Evolutionary conservation across 2,797 vertebrate genomes (phyloP).

Genomic region (Sebastes vulpes): DNA sequence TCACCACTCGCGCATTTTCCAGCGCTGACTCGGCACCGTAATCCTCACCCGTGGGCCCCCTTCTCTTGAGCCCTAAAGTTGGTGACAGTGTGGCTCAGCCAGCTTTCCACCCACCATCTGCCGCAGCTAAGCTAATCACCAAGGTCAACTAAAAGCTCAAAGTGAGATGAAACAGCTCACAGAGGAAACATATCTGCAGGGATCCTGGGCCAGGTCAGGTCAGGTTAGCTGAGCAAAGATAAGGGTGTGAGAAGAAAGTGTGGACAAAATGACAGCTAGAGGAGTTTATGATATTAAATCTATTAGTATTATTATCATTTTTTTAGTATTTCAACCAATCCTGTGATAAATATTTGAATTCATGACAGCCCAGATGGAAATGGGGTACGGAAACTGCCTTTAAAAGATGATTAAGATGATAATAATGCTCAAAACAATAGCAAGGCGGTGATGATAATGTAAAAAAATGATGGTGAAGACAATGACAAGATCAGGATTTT

Average conservation of each 20-base stretch:
- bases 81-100: slow-evolving; percentile 61
- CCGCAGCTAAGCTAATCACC: slow-evolving; percentile 69
- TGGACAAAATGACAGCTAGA: slow-evolving; percentile 2
- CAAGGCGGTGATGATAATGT: background rate
- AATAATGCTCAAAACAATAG: background rate
- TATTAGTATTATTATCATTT: background rate
- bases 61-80: slow-evolving; percentile 57
- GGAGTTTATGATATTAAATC: background rate
- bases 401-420: slow-evolving; percentile 1
- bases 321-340: background rate
- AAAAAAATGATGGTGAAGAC: too few relatives aligned
- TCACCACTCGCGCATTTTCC: slow-evolving; percentile 40
- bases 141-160: slow-evolving; percentile 71
- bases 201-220: slow-evolving; percentile 44
- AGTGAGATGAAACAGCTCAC: slow-evolving; percentile 55
- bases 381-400: background rate
- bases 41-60: slow-evolving; percentile 56
- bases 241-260: background rate
- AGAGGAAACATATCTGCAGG: slow-evolving; percentile 39
- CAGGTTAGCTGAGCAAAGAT: slow-evolving; percentile 16
- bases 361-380: background rate
- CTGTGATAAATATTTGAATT: background rate
- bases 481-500: background rate
- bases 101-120: slow-evolving; percentile 64
- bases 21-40: slow-evolving; percentile 56